Evolutionary conservation across 1,140 invertebrate genomes (phyloP).

Genomic region (Dendroctonus valens): DNA sequence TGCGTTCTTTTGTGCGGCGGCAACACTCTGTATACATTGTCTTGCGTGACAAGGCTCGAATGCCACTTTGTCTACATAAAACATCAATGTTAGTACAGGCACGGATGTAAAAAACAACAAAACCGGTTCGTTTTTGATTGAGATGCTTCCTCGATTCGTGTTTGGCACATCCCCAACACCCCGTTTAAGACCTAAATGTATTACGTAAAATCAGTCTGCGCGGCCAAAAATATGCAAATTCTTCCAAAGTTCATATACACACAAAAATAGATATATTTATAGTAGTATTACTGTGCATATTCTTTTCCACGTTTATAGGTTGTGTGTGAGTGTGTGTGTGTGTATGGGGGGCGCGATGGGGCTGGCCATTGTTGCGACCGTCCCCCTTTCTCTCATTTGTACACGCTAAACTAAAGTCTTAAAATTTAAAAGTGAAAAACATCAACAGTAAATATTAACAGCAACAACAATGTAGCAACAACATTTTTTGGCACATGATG

Average conservation of each 20-base stretch:
- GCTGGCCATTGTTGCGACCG: background rate
- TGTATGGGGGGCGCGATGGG: background rate
- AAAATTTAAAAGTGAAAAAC: conserved; percentile 29
- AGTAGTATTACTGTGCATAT: conserved; percentile 3
- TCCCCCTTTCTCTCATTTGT: background rate
- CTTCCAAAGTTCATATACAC: background rate
- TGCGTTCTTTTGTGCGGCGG: background rate
- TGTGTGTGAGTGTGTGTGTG: background rate
- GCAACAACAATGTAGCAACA: conserved; percentile 35
- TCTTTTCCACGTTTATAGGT: conserved; percentile 3
- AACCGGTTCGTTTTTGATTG: background rate
- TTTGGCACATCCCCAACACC: background rate
- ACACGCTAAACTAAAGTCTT: conserved; percentile 1
- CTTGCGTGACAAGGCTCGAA: background rate
- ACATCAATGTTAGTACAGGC: background rate
- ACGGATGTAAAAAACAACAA: background rate
- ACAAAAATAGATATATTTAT: background rate
- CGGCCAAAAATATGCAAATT: conserved; percentile 25
- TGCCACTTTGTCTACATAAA: background rate
- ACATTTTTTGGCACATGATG: conserved; percentile 10
- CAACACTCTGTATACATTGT: background rate
- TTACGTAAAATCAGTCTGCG: conserved; percentile 25
- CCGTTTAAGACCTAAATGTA: background rate
- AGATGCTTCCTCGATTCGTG: background rate
- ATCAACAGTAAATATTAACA: conserved; percentile 33